A percentile compares a stretch with the other conserved stretches of the same genome.
Conservation (phyloP, 2,888 invertebrate genomes). For the Apotomis betuletana region DNA sequence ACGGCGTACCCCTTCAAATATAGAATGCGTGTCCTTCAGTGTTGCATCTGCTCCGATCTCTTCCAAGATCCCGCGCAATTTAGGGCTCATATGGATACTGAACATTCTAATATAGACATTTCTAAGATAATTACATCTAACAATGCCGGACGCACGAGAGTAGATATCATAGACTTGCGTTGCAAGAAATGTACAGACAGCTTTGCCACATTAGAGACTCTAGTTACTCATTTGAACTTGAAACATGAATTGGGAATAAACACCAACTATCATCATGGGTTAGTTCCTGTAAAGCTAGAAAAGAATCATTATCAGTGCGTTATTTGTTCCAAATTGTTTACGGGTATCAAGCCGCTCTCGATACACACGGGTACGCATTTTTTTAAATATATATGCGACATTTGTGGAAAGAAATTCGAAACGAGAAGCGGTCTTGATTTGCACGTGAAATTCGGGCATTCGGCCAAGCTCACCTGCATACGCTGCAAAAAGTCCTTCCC, state of each 20-base stretch:
- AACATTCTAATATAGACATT: slow-evolving; percentile 12
- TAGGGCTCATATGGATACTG: slow-evolving; percentile 26
- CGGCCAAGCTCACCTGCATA: slow-evolving; percentile 22
- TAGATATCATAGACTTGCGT: slow-evolving; percentile 31
- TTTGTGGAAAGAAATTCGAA: slow-evolving; percentile 43
- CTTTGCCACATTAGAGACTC: slow-evolving; percentile 10
- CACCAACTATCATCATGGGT: slow-evolving; percentile 16
- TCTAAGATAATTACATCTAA: background rate
- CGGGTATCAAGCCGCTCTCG: slow-evolving; percentile 23
- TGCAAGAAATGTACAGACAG: slow-evolving; percentile 18
- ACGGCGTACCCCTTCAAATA: slow-evolving; percentile 41
- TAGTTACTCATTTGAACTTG: slow-evolving; percentile 22
- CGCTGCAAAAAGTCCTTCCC: slow-evolving; percentile 37
- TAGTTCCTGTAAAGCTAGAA: slow-evolving; percentile 28
- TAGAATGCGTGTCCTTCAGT: slow-evolving; percentile 8
- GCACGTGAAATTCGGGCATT: slow-evolving; percentile 27
- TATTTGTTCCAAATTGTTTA: slow-evolving; percentile 22
- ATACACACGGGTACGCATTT: slow-evolving; percentile 28
- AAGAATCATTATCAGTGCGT: slow-evolving; percentile 28
- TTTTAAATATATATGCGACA: slow-evolving; percentile 34
- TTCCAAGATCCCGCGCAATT: slow-evolving; percentile 25
- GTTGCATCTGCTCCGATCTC: slow-evolving; percentile 11
- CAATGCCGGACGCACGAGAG: slow-evolving; percentile 13
- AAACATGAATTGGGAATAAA: slow-evolving; percentile 15
- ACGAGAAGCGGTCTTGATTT: slow-evolving; percentile 25